Base-by-base conservation (phyloP, 2,888 invertebrate genomes). In the Tetrapedia diversipes region DNA sequence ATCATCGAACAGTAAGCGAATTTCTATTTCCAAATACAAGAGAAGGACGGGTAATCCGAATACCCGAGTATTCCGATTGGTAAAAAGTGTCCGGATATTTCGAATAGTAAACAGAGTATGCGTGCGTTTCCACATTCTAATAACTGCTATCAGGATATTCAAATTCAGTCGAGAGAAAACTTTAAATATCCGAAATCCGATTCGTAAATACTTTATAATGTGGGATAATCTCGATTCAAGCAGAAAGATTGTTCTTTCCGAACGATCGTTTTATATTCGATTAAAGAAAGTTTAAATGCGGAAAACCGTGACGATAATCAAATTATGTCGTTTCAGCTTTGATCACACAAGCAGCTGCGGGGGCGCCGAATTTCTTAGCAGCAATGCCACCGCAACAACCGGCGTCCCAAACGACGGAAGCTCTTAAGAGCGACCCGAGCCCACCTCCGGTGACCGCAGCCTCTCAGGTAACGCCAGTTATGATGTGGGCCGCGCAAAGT, bases 391-490 rank as follows among this genome's bases (percentile, higher is more conserved):
- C 80, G 10, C 82, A 86, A 34, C 82, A 77, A 65, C 66, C 65
- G 53, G 53, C 79, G 22, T 57, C 71, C 22, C 81, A 82, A 32
- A 57, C 81, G 24, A 56, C 86, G 45, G 91, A 89, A 67, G 80
- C 85, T 14, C 65, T 90, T 43, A 92, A 91, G 75, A 91, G 51
- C 72, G 91, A 91, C 29, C 89, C 91, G 2, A 90, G 90, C 71
- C 89, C 91, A 1, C 89, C 91, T 0, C 83, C 87, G 14, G 68
- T 84, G 4, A 77, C 82, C 4, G 56, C 86, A 14, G 53, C 87
- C 0, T 64, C 84, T 8, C 88, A 89, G 66, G 89, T 89, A 27
- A 88, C 89, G 0, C 88, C 91, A 0, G 89, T 90, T 16, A 91
- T 92, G 90, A 85, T 92, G 84, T 92, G 91, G 91, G 77, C 89